These are phyloP conservation scores for Cheilosia urbana DNA, from an alignment of 2,888 invertebrate genomes.

Conservation along the genomic window DNA sequence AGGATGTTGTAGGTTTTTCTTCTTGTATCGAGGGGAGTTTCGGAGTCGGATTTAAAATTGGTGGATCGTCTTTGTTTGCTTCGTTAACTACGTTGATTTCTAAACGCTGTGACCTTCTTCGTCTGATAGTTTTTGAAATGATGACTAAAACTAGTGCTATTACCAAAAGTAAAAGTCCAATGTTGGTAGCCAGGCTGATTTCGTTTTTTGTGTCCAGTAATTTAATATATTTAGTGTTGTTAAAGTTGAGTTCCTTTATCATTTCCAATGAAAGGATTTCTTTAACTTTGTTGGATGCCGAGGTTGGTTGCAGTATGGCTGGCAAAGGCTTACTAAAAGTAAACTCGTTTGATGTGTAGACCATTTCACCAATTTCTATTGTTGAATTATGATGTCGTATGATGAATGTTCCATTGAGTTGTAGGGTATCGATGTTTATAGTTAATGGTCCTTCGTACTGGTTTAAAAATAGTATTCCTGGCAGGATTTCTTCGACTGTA, in stretches of 20 bases:
- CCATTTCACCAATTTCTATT: slow-evolving; percentile 9
- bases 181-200: not conserved
- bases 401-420: not conserved
- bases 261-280: slow-evolving; percentile 1
- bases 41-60: too few relatives aligned
- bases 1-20: too few relatives aligned
- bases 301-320: slow-evolving; percentile 28
- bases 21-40: too few relatives aligned
- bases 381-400: too few relatives aligned
- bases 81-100: too few relatives aligned
- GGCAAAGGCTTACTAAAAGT: slow-evolving; percentile 6
- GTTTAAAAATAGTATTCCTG: too few relatives aligned
- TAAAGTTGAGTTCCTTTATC: slow-evolving; percentile 1
- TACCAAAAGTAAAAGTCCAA: slow-evolving; percentile 1
- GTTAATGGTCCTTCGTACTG: too few relatives aligned
- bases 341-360: slow-evolving; percentile 7
- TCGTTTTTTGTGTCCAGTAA: slow-evolving; percentile 4
- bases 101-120: too few relatives aligned
- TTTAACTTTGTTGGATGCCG: slow-evolving; percentile 2
- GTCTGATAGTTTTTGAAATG: too few relatives aligned
- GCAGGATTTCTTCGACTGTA: too few relatives aligned
- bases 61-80: too few relatives aligned
- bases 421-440: not conserved
- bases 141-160: not conserved
- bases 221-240: not conserved